These are phyloP conservation scores for Periphyllus acericola DNA, from an alignment of 2,888 invertebrate species.

Conservation along the genomic window DNA sequence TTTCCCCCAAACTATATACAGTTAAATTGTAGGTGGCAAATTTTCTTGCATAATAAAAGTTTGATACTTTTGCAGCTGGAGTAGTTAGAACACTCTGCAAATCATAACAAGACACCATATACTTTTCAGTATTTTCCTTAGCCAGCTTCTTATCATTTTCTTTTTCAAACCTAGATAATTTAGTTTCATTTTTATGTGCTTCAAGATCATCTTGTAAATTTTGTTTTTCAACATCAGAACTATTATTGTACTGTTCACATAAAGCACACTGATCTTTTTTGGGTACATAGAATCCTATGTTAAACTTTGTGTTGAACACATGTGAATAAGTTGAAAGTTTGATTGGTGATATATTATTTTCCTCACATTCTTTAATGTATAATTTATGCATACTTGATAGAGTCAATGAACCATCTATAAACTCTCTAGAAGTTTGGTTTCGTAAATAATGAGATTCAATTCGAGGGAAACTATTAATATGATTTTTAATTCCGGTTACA, in stretches of 20 bases:
- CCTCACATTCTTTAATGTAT: conserved; percentile 25
- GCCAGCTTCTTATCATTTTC: conserved; percentile 25
- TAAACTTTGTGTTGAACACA: conserved; percentile 27
- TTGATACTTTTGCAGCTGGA: conserved; percentile 28
- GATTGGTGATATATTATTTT: background rate
- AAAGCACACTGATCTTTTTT: conserved; percentile 26
- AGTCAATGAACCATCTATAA: conserved; percentile 5
- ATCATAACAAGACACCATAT: conserved; percentile 35
- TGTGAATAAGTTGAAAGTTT: conserved; percentile 27
- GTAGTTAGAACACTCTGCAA: conserved; percentile 26
- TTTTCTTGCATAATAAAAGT: conserved; percentile 54
- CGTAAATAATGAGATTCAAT: conserved; percentile 17
- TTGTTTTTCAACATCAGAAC: conserved; percentile 25
- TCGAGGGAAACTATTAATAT: conserved; percentile 10
- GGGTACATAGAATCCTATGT: conserved; percentile 18
- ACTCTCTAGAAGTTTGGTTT: conserved; percentile 19
- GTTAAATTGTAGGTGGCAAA: conserved; percentile 50
- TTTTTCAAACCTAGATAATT: conserved; percentile 17
- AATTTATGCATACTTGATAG: background rate
- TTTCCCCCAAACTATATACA: conserved; percentile 18
- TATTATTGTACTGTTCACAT: conserved; percentile 22
- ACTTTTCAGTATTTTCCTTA: conserved; percentile 24
- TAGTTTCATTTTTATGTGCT: conserved; percentile 42
- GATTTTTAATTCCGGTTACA: background rate
- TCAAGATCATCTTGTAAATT: conserved; percentile 10